These are phyloP conservation scores for Schizopygopsis pylzovi DNA, from an alignment of 2,797 vertebrate genomes.

Conservation along the genomic window DNA sequence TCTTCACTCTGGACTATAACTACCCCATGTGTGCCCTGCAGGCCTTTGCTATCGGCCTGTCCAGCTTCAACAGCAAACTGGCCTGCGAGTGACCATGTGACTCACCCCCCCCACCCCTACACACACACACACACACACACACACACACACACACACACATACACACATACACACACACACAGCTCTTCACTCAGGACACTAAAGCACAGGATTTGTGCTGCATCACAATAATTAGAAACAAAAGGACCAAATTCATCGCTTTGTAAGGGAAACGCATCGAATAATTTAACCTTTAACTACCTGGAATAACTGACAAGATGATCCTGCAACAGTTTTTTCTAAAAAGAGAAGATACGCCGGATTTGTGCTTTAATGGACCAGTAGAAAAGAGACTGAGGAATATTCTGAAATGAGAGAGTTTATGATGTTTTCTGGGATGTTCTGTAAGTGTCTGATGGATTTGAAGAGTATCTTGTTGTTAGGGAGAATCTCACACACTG, in stretches of 20 bases:
- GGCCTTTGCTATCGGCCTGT: too few species aligned
- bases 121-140: too few species aligned
- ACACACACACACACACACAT: neutral
- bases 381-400: neutral
- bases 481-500: neutral
- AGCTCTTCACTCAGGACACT: constrained; percentile 11
- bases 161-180: neutral
- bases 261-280: constrained; percentile 47
- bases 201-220: constrained; percentile 10
- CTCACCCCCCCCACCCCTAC: too few species aligned
- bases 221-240: neutral
- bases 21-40: too few species aligned
- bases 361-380: constrained; percentile 5
- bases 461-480: neutral
- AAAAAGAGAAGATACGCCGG: neutral
- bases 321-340: too few species aligned
- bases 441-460: constrained; percentile 12
- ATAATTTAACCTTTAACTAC: constrained; percentile 24
- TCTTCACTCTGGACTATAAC: too few species aligned
- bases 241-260: neutral
- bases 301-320: constrained; percentile 2
- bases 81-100: too few species aligned
- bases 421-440: constrained; percentile 4
- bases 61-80: too few species aligned
- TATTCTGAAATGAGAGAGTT: neutral